Evolutionary conservation across 2,797 vertebrate species (phyloP).

Genomic region (Poecilia gillii): DNA sequence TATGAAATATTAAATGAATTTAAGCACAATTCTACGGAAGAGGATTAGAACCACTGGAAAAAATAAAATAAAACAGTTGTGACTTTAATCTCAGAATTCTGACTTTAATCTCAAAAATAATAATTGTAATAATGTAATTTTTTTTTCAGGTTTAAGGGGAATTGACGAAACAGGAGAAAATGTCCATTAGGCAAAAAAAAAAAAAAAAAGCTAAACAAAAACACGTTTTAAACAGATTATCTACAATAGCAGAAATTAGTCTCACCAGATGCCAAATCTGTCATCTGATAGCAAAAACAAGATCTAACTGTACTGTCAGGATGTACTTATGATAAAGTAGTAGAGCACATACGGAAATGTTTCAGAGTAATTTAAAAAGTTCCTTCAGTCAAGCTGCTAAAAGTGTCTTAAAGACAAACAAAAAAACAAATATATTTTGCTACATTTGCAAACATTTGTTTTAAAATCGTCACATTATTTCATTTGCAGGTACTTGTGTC

Average conservation of each 20-base stretch:
- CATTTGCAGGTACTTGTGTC: conserved; percentile 87
- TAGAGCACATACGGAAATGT: not conserved
- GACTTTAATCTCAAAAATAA: too few relatives aligned
- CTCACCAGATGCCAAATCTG: not conserved
- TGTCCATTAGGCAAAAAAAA: not conserved
- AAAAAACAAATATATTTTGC: not conserved
- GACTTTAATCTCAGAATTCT: too few relatives aligned
- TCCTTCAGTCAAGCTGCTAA: not conserved
- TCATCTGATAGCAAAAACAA: too few relatives aligned
- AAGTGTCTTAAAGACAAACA: not conserved
- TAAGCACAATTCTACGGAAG: not conserved
- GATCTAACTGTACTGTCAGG: not conserved
- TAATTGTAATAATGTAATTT: too few relatives aligned
- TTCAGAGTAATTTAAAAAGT: not conserved
- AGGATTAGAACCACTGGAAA: too few relatives aligned
- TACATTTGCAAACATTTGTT: not conserved
- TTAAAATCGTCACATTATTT: conserved; percentile 4
- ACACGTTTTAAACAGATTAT: not conserved
- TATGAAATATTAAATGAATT: not conserved
- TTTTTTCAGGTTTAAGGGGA: not conserved
- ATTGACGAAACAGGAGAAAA: not conserved
- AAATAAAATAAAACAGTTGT: too few relatives aligned
- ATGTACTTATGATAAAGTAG: not conserved
- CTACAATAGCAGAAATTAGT: not conserved
- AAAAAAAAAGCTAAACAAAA: not conserved